phyloP scores from a whole-genome alignment of 1,140 invertebrate species.

The Teleogryllus occipitalis region DNA sequence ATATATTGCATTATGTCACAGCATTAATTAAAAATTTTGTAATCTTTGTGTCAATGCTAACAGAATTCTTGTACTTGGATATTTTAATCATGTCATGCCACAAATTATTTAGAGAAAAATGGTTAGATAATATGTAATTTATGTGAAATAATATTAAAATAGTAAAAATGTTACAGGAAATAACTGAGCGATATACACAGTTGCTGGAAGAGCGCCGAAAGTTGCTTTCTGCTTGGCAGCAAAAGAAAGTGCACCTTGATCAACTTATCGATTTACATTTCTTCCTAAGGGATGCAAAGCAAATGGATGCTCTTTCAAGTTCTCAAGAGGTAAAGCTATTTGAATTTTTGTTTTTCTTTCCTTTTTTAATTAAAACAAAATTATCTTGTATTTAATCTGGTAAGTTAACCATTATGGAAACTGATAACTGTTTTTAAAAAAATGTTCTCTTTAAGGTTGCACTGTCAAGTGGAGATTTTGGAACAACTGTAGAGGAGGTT shows the following conservation, averaged over 20 bases:
- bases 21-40: too few species aligned
- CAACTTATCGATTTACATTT: conserved; percentile 92
- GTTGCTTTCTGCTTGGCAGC: conserved; percentile 77
- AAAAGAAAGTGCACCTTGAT: conserved; percentile 82
- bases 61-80: too few species aligned
- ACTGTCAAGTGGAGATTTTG: conserved; percentile 18
- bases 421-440: too few species aligned
- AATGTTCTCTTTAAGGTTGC: conserved; percentile 19
- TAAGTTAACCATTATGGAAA: background rate
- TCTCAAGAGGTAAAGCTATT: conserved; percentile 66
- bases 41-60: too few species aligned
- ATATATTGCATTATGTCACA: too few species aligned
- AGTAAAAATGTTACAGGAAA: conserved; percentile 44
- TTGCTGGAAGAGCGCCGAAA: conserved; percentile 69
- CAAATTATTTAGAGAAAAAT: too few species aligned
- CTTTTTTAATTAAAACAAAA: background rate
- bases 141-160: too few species aligned
- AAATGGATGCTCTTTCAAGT: conserved; percentile 80
- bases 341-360: background rate
- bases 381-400: background rate
- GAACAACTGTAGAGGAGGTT: conserved; percentile 68
- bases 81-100: too few species aligned
- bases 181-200: conserved; percentile 68
- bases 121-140: too few species aligned
- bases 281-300: conserved; percentile 90